Evolutionary conservation across 2,113 vertebrate genomes (phyloP).

Genomic region (rabbit (Oryctolagus cuniculus)): mOryCun1.1 NC_091443.1:51756001-51756500

Average conservation of each 20-base stretch:
- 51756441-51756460: background rate
- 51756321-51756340: conserved; percentile 21
- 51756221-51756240: conserved; percentile 3
- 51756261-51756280: conserved; percentile 24
- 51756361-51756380: conserved; percentile 3
- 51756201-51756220: conserved; percentile 53
- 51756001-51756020: conserved; percentile 7
- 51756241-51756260: background rate
- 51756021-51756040: conserved; percentile 34
- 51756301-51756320: conserved; percentile 14
- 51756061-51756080: background rate
- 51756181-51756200: conserved; percentile 27
- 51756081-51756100: background rate
- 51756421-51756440: conserved; percentile 24
- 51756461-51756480: conserved; percentile 49
- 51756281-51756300: conserved; percentile 9
- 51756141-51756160: background rate
- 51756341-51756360: conserved; percentile 8
- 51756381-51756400: conserved; percentile 30
- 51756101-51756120: background rate
- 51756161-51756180: conserved; percentile 1
- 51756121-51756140: background rate
- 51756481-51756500: conserved; percentile 38
- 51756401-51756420: background rate
- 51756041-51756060: background rate